A percentile compares a stretch with the other conserved stretches of the same genome.
Evolutionary conservation across 2,888 invertebrate genomes (phyloP).

Genomic region (Catocala sponsa): DNA sequence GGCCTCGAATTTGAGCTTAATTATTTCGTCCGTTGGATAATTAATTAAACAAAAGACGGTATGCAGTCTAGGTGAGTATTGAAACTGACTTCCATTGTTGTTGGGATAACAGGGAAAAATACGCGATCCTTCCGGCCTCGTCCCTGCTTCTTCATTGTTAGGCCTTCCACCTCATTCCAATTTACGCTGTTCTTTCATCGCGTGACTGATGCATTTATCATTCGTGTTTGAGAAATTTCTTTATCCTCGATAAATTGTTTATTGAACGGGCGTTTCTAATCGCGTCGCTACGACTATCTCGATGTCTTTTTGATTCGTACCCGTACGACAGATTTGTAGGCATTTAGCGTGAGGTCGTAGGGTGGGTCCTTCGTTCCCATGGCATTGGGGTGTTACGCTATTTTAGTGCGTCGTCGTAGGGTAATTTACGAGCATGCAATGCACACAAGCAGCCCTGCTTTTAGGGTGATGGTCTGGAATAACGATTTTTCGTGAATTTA

Average conservation of each 20-base stretch:
- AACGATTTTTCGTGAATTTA: conserved; percentile 78
- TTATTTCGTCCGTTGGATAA: conserved; percentile 82
- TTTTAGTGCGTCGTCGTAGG: conserved; percentile 82
- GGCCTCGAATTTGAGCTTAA: conserved; percentile 76
- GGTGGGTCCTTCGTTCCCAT: conserved; percentile 79
- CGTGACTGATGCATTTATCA: conserved; percentile 80
- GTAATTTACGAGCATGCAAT: conserved; percentile 84
- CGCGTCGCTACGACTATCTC: conserved; percentile 67
- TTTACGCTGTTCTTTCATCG: conserved; percentile 76
- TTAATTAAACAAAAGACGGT: conserved; percentile 82
- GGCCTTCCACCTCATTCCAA: conserved; percentile 66
- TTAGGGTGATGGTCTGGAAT: conserved; percentile 79
- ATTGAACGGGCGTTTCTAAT: conserved; percentile 83
- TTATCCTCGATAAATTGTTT: conserved; percentile 78
- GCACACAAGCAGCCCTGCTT: conserved; percentile 73
- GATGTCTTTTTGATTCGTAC: conserved; percentile 84
- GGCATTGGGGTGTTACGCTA: conserved; percentile 85
- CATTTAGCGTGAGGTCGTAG: conserved; percentile 75
- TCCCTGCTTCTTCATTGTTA: conserved; percentile 71
- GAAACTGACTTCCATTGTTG: conserved; percentile 76
- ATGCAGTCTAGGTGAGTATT: conserved; percentile 73
- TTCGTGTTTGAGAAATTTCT: conserved; percentile 72
- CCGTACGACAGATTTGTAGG: conserved; percentile 80
- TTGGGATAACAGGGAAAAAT: conserved; percentile 81
- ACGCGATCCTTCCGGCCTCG: conserved; percentile 73